These are phyloP conservation scores for Pteronura brasiliensis DNA, from an alignment of 2,113 vertebrate genomes.

Conservation along the genomic window DNA sequence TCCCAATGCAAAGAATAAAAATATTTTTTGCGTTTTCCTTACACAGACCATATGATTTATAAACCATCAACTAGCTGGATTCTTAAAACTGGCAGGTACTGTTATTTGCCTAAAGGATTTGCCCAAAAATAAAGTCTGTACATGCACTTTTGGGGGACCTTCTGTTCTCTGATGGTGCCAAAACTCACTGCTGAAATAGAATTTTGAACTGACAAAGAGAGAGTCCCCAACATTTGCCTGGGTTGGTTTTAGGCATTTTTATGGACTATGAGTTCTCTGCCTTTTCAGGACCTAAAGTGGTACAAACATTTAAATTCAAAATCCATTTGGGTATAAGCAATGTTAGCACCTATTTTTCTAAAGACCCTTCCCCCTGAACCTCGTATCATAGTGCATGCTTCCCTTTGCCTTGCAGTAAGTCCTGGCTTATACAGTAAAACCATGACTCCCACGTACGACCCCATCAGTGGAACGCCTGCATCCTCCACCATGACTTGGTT, in stretches of 20 bases:
- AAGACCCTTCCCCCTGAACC: background rate
- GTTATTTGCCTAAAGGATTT: background rate
- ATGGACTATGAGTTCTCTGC: background rate
- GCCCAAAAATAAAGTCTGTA: background rate
- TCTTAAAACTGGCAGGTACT: background rate
- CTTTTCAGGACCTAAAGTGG: background rate
- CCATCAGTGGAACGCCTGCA: constrained; percentile 89
- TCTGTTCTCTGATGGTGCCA: background rate
- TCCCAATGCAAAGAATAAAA: background rate
- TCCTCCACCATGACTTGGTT: constrained; percentile 94
- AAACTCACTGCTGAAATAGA: background rate
- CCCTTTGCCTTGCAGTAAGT: constrained; percentile 81
- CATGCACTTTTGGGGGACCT: background rate
- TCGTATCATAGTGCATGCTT: accelerated
- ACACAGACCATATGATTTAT: background rate
- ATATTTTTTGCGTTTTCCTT: background rate
- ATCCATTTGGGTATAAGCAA: background rate
- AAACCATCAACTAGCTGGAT: background rate
- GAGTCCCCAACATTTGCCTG: background rate
- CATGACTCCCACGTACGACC: constrained; percentile 93
- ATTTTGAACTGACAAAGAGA: background rate
- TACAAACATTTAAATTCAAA: background rate
- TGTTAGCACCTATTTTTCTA: background rate
- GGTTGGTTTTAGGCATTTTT: background rate
- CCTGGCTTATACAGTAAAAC: constrained; percentile 93